Percentiles rank a stretch among this genome's conserved stretches.
phyloP scores from a whole-genome alignment of 2,797 vertebrate species.

The Rhincodon typus region DNA sequence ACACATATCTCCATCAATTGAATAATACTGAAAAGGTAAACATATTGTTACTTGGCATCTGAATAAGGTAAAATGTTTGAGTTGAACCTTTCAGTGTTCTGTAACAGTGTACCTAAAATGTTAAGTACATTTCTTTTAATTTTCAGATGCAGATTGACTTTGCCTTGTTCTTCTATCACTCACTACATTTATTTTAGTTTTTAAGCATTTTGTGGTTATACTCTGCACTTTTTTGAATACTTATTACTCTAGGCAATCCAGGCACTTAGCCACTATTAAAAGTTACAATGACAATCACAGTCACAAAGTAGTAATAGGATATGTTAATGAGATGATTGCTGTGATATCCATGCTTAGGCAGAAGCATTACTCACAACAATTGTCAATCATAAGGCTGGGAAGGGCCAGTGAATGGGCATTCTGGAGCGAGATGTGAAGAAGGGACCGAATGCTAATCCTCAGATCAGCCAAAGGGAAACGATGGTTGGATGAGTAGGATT shows the following conservation, averaged over 20 bases:
- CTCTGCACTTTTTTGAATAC: background rate
- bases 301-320: background rate
- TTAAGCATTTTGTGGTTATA: background rate
- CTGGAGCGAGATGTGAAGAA: background rate
- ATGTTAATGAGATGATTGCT: constrained; percentile 1
- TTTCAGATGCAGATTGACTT: background rate
- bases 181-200: background rate
- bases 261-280: background rate
- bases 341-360: background rate
- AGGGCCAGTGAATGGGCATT: background rate
- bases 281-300: background rate
- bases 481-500: background rate
- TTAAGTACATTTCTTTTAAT: background rate
- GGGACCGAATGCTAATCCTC: background rate
- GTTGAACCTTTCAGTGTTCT: background rate
- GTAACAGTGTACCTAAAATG: background rate
- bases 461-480: background rate
- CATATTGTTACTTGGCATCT: background rate
- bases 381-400: background rate
- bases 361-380: background rate
- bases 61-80: background rate
- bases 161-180: background rate
- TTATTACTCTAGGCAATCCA: background rate
- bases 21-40: background rate
- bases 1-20: too few relatives aligned